A percentile compares a stretch with the other conserved stretches of the same genome.
Conservation (phyloP, 2,797 vertebrate species). For the Setipinna tenuifilis region DNA sequence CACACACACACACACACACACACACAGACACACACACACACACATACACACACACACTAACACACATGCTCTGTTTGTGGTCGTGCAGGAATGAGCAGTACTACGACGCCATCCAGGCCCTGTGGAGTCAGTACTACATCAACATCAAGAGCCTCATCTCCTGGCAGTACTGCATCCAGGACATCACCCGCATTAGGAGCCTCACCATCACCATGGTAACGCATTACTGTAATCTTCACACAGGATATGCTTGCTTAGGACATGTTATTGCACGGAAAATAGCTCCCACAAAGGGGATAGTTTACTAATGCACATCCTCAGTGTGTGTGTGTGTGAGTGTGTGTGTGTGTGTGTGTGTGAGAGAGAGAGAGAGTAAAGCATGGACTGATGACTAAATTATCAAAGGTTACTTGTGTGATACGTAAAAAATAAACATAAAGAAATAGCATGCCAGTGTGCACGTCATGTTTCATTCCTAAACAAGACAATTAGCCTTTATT, state of each 20-base stretch:
- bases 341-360: too few relatives aligned
- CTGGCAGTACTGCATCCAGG: conserved; percentile 93
- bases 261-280: too few relatives aligned
- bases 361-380: too few relatives aligned
- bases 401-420: too few relatives aligned
- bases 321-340: too few relatives aligned
- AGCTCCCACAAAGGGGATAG: too few relatives aligned
- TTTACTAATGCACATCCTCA: too few relatives aligned
- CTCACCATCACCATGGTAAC: conserved; percentile 86
- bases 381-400: too few relatives aligned
- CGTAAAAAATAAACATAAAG: too few relatives aligned
- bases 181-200: conserved; percentile 83
- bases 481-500: too few relatives aligned
- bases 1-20: not conserved
- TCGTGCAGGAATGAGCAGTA: conserved; percentile 89
- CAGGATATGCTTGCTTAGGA: not conserved
- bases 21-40: not conserved
- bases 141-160: conserved; percentile 94
- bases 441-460: too few relatives aligned
- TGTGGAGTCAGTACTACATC: conserved; percentile 96
- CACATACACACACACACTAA: not conserved
- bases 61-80: conserved; percentile 1
- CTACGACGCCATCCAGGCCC: conserved; percentile 89
- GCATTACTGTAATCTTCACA: not conserved
- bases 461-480: too few relatives aligned